Percentiles rank a stretch among this genome's conserved stretches.
Evolutionary conservation across 2,113 vertebrate genomes (phyloP).

Genomic region (Varanus komodoensis): DNA sequence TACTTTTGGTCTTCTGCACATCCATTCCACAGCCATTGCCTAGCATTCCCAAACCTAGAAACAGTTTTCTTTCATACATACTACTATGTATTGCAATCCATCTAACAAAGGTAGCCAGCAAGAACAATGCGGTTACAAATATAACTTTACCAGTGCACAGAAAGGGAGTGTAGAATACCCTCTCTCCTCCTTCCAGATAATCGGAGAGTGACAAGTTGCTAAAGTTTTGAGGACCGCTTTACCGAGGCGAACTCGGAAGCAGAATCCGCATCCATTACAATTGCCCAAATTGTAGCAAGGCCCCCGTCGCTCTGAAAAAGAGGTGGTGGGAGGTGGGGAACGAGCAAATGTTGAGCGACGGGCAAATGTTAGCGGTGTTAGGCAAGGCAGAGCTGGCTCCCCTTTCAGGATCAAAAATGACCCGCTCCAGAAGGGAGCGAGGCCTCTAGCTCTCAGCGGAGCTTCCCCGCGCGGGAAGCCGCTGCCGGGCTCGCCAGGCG

Average conservation of each 20-base stretch:
- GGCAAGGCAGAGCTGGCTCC: not conserved
- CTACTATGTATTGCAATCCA: not conserved
- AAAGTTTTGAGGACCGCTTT: not conserved
- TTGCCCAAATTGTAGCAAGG: too few relatives aligned
- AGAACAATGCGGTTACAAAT: not conserved
- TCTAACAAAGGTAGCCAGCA: not conserved
- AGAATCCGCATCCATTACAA: not conserved
- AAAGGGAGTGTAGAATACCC: not conserved
- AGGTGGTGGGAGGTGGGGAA: not conserved
- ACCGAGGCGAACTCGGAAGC: not conserved
- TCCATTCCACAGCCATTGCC: not conserved
- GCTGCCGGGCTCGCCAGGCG: not conserved
- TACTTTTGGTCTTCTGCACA: not conserved
- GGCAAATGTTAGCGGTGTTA: too few relatives aligned
- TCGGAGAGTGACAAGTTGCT: not conserved
- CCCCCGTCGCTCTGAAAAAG: not conserved
- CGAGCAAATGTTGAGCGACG: too few relatives aligned
- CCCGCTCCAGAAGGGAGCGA: not conserved
- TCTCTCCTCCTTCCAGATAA: not conserved
- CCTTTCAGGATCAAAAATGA: not conserved
- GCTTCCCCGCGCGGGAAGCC: not conserved
- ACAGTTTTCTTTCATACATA: not conserved
- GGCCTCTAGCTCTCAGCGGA: not conserved
- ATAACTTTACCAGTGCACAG: not conserved
- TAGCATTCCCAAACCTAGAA: not conserved